Conservation (phyloP, 2,888 invertebrate species). For the Seira ritae region DNA sequence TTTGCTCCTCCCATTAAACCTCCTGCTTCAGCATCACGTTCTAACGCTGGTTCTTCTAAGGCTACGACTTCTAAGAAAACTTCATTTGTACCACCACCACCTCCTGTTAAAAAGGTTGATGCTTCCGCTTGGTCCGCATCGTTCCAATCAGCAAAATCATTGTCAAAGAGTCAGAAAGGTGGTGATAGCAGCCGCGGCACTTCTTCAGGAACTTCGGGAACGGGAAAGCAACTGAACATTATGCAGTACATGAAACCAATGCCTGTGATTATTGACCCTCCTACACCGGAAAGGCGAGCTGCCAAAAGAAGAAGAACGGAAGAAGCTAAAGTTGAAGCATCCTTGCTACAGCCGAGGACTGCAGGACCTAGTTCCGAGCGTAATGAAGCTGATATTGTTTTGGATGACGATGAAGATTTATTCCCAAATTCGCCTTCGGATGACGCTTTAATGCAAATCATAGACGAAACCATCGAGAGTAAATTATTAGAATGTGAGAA, state of each 20-base stretch:
- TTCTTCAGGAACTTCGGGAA: background rate
- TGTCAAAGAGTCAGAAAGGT: background rate
- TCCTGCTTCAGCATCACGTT: background rate
- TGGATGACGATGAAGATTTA: slow-evolving; percentile 1
- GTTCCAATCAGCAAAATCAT: slow-evolving; percentile 29
- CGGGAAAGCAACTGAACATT: slow-evolving; percentile 47
- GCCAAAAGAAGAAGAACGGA: slow-evolving; percentile 19
- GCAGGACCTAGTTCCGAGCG: background rate
- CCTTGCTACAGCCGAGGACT: background rate
- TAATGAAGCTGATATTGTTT: background rate
- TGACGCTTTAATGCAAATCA: slow-evolving; percentile 42
- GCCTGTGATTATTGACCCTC: slow-evolving; percentile 64
- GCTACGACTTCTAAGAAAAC: background rate
- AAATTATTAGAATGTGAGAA: slow-evolving; percentile 26
- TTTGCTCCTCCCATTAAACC: slow-evolving; percentile 24
- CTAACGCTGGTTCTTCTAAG: background rate
- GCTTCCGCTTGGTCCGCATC: background rate
- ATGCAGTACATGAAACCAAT: slow-evolving; percentile 60
- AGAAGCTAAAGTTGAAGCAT: too few relatives aligned
- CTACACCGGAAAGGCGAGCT: slow-evolving; percentile 46
- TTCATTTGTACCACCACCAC: background rate
- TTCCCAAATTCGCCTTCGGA: slow-evolving; percentile 4
- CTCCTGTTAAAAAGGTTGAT: background rate
- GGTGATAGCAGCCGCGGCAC: background rate
- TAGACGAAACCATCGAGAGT: slow-evolving; percentile 45